Evolutionary conservation across 1,140 invertebrate genomes (phyloP), one percentile per base, ranked within the genome.

Genomic region (Dreissena polymorpha): DNA sequence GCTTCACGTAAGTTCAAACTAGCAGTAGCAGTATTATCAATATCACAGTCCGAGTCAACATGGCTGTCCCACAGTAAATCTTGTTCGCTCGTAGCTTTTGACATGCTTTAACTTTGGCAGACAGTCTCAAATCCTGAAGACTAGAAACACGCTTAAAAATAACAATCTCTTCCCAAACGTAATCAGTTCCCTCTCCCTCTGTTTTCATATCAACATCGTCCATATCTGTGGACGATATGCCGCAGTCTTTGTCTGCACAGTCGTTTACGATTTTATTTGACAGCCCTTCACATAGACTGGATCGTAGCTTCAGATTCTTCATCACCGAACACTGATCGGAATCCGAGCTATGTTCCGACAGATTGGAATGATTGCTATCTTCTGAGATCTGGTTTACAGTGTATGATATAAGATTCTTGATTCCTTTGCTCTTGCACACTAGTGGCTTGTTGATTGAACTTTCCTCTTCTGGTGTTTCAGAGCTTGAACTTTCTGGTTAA

Each of bases 391-490:
- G 73, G 64, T 78, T 78, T n/a, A 72, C 29, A 49, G 75, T 69
- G 23, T 78, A 74, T 63, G 78, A 49, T 80, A 86, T 23, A 92
- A 93, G 39, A 93, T 93, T 76, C 90, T 69, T n/a, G n/a, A n/a
- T n/a, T n/a, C n/a, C n/a, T n/a, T n/a, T n/a, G n/a, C n/a, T n/a
- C n/a, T 53, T 53, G 69, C 67, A 51, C 29, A 60, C 53, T 55
- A 18, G 12, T 12, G 18, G 12, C 12, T 55, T 12, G 53, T 12
- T 12, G 53, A 18, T 18, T 55, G 12, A n/a, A n/a, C n/a, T n/a
- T n/a, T n/a, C n/a, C n/a, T n/a, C n/a, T n/a, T n/a, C n/a, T n/a
- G n/a, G n/a, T n/a, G n/a, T 12, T 18, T 55, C 53, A 12, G 53
- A 12, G 18, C 53, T 55, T 55, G 53, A 55, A 18, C 12, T 23